Evolutionary conservation across 2,113 vertebrate species (phyloP), one percentile per base, ranked within the genome.

Genomic region (Mugil cephalus): DNA sequence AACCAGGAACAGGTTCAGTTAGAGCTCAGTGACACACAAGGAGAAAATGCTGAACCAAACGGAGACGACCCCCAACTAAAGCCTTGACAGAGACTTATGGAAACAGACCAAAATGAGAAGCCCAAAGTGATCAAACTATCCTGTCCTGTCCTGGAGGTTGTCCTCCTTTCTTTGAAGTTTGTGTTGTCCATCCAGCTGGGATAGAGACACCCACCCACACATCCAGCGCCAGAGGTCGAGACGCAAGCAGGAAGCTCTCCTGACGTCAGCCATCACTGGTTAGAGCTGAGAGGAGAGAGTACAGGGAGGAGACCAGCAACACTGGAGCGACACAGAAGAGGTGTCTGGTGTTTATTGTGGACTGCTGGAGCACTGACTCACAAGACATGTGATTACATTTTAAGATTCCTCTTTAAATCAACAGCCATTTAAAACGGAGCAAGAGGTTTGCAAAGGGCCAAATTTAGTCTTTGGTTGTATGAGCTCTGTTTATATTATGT

Each of bases 261-360:
- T 92, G 89, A 90, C 92, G 90, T 93, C 93, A 85, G 85, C 79
- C 45, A 60, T 69, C 60, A 90, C 90, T 93, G 93, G 82, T 47
- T 86, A 65, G 66, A 66, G 24, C 24, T 30, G 73, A 55, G 15
- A 61, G 15, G 34, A 40, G 59, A 35, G 36, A 34, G 36, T 56
- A 47, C 24, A 30, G 24, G 24, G 30, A 40, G 17, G 5, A 30
- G 24, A 30, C 24, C 34, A 38, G 60, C 39, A 69, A 34, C 35
- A 34, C 1, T 7, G 7, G 4, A 14, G 34, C 9, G 13, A 10
- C 19, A 38, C 12, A 34, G 39, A 56, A 21, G 19, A n/a, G 10
- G 13, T 45, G 15, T 69, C 35, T 59, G 70, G 21, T 39, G 65
- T 54, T 48, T 30, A 18, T 67, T 36, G 2, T 19, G 14, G 11